A percentile compares a stretch with the other conserved stretches of the same genome.
Conservation (phyloP, 2,888 invertebrate genomes). For the Xestoiulus laeticollis region DNA sequence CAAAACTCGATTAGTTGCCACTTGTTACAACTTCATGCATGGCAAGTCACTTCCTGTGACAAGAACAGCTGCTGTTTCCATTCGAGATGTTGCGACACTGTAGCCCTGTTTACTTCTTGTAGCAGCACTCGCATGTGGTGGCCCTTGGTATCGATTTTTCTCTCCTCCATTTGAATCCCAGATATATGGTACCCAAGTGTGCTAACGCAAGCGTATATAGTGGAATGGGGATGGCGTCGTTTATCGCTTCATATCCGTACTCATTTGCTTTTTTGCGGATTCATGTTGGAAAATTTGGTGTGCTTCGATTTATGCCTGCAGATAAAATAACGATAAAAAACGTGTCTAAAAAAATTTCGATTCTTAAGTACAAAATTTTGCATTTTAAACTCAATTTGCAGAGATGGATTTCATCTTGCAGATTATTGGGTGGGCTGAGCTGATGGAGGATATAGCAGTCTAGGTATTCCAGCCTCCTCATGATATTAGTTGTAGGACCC, state of each 20-base stretch:
- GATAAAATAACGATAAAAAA: no score
- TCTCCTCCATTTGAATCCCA: not conserved
- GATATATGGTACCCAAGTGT: not conserved
- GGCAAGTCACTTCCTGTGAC: not conserved
- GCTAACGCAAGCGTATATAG: no score
- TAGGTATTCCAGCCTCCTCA: not conserved
- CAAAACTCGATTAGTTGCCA: not conserved
- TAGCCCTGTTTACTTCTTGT: not conserved
- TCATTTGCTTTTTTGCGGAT: no score
- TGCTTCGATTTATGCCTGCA: no score
- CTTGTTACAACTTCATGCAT: slow-evolving; percentile 7
- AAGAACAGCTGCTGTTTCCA: not conserved
- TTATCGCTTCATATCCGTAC: no score
- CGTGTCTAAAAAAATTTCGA: no score
- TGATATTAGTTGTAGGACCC: not conserved
- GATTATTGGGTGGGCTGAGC: not conserved
- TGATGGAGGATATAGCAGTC: not conserved
- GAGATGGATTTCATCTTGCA: no score
- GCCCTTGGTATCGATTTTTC: not conserved
- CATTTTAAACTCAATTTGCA: no score
- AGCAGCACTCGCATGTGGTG: not conserved
- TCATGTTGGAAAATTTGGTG: no score
- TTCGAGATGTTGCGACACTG: not conserved
- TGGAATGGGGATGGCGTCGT: no score
- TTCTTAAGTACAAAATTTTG: no score